These are phyloP conservation scores for Chlorops oryzae DNA, from an alignment of 1,140 invertebrate species.

Conservation along the genomic window DNA sequence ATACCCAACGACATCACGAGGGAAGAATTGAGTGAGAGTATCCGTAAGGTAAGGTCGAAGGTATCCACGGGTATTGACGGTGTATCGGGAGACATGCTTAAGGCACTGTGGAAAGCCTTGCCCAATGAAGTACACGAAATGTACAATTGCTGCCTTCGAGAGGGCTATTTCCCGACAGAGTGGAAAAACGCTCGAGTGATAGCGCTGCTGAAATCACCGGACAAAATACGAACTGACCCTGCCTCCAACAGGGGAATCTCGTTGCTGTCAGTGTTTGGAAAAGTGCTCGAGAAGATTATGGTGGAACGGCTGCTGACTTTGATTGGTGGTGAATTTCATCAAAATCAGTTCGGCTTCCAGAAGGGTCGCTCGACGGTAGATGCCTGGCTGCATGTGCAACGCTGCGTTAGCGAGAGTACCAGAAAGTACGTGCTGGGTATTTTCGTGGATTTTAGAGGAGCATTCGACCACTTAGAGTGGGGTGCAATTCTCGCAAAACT, in stretches of 20 bases:
- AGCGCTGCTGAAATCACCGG: constrained; percentile 22
- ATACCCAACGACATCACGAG: no score
- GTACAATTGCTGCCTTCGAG: background rate
- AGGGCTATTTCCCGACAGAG: background rate
- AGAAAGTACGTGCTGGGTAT: no score
- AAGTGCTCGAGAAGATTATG: constrained; percentile 29
- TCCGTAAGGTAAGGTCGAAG: background rate
- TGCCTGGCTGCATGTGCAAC: no score
- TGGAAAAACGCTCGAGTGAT: constrained; percentile 25
- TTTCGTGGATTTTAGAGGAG: no score
- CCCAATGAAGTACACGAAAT: background rate
- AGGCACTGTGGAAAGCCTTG: constrained; percentile 3
- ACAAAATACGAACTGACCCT: background rate
- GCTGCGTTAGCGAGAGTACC: no score
- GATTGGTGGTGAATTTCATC: background rate
- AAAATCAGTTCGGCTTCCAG: constrained; percentile 6
- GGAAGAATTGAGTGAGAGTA: background rate
- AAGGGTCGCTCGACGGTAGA: no score
- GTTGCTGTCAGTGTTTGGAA: constrained; percentile 25
- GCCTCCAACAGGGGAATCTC: constrained; percentile 32
- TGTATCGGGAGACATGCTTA: constrained; percentile 3
- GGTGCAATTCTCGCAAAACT: no score
- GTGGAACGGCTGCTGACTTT: constrained; percentile 6
- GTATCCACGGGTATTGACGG: constrained; percentile 6
- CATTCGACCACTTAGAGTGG: no score